Percentiles rank a stretch among this genome's conserved stretches.
These are phyloP conservation scores for Salvelinus namaycush DNA, from an alignment of 2,113 vertebrate genomes.

Conservation along the genomic window DNA sequence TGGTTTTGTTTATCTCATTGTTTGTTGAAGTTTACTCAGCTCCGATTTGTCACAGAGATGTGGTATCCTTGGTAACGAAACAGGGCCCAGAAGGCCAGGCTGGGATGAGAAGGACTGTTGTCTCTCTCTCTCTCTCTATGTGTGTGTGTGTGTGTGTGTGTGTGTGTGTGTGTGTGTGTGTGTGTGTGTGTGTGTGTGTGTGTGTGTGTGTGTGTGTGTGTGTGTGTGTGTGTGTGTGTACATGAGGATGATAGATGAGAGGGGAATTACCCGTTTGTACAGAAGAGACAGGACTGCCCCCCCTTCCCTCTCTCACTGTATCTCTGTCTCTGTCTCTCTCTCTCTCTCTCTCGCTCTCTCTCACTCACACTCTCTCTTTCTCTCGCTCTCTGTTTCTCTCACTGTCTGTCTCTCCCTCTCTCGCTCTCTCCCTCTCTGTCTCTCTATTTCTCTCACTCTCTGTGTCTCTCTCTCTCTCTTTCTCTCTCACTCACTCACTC, in stretches of 20 bases:
- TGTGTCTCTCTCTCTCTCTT: too few species aligned
- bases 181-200: too few species aligned
- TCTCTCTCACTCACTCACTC: background rate
- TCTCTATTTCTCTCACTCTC: too few species aligned
- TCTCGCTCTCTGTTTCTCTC: slow-evolving; percentile 17
- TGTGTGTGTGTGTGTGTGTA: too few species aligned
- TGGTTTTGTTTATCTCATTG: background rate
- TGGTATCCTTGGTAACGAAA: slow-evolving; percentile 36
- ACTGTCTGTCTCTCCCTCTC: background rate
- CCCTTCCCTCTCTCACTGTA: slow-evolving; percentile 37
- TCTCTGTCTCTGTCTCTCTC: background rate
- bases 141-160: too few species aligned
- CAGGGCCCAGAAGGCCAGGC: slow-evolving; percentile 20
- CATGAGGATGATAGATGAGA: slow-evolving; percentile 60
- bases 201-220: background rate
- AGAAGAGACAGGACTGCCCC: slow-evolving; percentile 48
- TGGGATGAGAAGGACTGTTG: slow-evolving; percentile 36
- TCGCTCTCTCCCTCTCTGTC: background rate
- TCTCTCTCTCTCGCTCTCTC: background rate
- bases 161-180: too few species aligned
- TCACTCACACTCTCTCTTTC: slow-evolving; percentile 12
- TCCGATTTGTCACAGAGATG: background rate
- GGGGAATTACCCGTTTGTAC: slow-evolving; percentile 65
- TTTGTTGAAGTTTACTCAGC: background rate
- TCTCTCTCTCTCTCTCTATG: too few species aligned